A percentile compares a stretch with the other conserved stretches of the same genome.
phyloP scores from a whole-genome alignment of 2,797 vertebrate species.

The Xenopus petersii region DNA sequence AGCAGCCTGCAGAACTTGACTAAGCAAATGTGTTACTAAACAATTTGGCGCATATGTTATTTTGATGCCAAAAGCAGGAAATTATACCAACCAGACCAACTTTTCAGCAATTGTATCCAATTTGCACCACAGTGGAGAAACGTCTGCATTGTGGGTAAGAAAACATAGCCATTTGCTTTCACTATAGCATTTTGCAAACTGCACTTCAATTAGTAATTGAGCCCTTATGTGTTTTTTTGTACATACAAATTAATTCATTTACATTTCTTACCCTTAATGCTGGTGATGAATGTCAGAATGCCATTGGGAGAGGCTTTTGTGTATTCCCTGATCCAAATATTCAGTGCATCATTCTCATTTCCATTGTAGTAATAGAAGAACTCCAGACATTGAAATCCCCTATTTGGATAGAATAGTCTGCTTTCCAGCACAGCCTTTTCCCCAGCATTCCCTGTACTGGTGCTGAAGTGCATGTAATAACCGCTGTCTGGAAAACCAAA shows the following conservation, averaged over 20 bases:
- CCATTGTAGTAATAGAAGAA: conserved; percentile 86
- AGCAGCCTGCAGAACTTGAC: too few species aligned
- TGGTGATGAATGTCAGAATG: conserved; percentile 63
- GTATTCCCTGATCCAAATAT: conserved; percentile 76
- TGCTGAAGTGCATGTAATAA: conserved; percentile 88
- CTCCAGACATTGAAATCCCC: conserved; percentile 84
- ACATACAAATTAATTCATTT: neutral
- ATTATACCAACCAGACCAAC: too few species aligned
- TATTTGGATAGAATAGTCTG: conserved; percentile 78
- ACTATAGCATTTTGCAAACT: too few species aligned
- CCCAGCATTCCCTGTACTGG: conserved; percentile 52
- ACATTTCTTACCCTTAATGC: conserved; percentile 68
- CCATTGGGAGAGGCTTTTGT: conserved; percentile 57
- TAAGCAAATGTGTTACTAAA: too few species aligned
- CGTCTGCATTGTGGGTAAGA: too few species aligned
- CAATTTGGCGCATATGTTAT: too few species aligned
- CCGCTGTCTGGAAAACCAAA: conserved; percentile 69
- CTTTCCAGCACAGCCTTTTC: conserved; percentile 76
- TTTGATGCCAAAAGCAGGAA: too few species aligned
- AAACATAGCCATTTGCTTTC: too few species aligned
- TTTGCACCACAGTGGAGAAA: too few species aligned
- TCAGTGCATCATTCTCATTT: conserved; percentile 62
- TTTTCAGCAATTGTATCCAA: too few species aligned
- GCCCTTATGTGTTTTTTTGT: too few species aligned
- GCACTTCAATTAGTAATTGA: too few species aligned